Percentiles rank a stretch among this genome's conserved stretches.
These are phyloP conservation scores for Clarias magur DNA, from an alignment of 2,113 vertebrate species.

Conservation along the genomic window DNA sequence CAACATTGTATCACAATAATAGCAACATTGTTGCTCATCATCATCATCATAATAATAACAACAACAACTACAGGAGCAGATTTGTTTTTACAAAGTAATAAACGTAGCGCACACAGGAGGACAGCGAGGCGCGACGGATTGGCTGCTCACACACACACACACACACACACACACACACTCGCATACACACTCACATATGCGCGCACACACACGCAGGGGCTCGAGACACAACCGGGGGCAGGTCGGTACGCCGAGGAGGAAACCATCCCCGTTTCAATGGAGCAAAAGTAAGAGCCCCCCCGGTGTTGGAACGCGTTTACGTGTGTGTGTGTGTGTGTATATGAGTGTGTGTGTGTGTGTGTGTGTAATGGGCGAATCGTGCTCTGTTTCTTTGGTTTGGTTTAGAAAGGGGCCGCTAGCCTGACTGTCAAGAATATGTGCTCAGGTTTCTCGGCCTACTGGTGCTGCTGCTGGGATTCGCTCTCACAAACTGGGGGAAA, in stretches of 20 bases:
- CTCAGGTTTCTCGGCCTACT: conserved; percentile 73
- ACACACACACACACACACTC: conserved; percentile 58
- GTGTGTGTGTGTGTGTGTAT: conserved; percentile 26
- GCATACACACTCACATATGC: conserved; percentile 57
- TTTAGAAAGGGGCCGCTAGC: conserved; percentile 57
- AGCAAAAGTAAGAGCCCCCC: conserved; percentile 44
- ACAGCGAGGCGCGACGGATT: conserved; percentile 57
- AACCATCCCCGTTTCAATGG: conserved; percentile 58
- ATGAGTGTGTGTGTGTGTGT: neutral
- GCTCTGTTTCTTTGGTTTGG: conserved; percentile 24
- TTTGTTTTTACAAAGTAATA: conserved; percentile 1
- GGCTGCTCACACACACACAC: conserved; percentile 56
- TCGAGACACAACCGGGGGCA: conserved; percentile 66
- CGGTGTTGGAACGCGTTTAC: neutral
- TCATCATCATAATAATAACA: neutral
- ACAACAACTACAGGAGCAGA: neutral
- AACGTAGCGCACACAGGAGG: neutral
- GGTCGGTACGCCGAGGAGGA: conserved; percentile 64
- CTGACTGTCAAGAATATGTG: conserved; percentile 53
- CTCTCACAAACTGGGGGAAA: conserved; percentile 73
- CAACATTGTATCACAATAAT: neutral
- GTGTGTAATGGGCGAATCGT: conserved; percentile 40
- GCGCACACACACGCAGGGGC: conserved; percentile 59
- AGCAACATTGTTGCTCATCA: neutral
- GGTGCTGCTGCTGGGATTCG: conserved; percentile 64